These are phyloP conservation scores for Anoura caudifer DNA, from an alignment of 2,113 vertebrate species.

Conservation along the genomic window DNA sequence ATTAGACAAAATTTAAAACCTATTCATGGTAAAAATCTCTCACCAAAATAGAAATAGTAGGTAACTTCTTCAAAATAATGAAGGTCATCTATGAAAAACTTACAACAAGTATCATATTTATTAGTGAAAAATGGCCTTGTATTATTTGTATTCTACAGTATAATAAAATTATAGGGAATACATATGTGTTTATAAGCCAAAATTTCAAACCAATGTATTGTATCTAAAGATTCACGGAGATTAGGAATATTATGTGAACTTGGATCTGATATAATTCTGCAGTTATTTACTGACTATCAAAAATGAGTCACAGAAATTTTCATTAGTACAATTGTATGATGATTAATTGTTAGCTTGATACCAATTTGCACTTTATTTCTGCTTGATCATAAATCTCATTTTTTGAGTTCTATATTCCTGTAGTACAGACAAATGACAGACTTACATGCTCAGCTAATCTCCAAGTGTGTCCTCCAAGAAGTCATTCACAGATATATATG, in stretches of 20 bases:
- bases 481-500: not conserved
- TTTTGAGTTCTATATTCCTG: not conserved
- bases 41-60: not conserved
- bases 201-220: not conserved
- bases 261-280: not conserved
- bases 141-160: not conserved
- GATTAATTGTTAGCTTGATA: not conserved
- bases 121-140: not conserved
- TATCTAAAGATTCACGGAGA: not conserved
- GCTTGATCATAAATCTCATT: not conserved
- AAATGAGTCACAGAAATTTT: not conserved
- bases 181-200: not conserved
- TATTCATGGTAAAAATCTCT: not conserved
- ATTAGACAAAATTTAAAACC: not conserved
- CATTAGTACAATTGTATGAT: not conserved
- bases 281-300: not conserved
- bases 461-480: not conserved
- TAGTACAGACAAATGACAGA: not conserved
- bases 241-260: not conserved
- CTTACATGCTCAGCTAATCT: not conserved
- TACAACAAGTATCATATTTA: not conserved
- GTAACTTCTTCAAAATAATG: not conserved
- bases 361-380: constrained; percentile 9
- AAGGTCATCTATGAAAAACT: not conserved
- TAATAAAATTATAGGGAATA: not conserved